Conservation (phyloP, 1,140 invertebrate species). For the Orius insidiosus region DNA sequence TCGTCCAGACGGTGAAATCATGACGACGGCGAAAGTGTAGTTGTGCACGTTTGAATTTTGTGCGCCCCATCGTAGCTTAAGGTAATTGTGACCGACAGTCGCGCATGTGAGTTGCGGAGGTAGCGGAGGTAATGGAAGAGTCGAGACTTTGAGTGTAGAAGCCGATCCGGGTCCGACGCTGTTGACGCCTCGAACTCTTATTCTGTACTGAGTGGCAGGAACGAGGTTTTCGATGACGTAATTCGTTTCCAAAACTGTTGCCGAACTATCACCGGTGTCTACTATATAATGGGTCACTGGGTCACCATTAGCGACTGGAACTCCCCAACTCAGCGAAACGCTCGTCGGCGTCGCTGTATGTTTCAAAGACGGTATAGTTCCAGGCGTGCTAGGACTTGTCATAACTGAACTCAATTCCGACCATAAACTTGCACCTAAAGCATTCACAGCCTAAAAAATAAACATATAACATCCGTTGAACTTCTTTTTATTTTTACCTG, state of each 20-base stretch:
- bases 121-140: slow-evolving; percentile 53
- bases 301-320: slow-evolving; percentile 49
- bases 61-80: slow-evolving; percentile 69
- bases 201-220: slow-evolving; percentile 40
- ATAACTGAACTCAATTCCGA: slow-evolving; percentile 37
- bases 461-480: too few species aligned
- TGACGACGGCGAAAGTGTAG: slow-evolving; percentile 34
- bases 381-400: slow-evolving; percentile 56
- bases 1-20: slow-evolving; percentile 20
- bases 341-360: slow-evolving; percentile 31
- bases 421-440: slow-evolving; percentile 51
- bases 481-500: slow-evolving; percentile 30
- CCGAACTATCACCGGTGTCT: slow-evolving; percentile 43
- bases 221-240: slow-evolving; percentile 29
- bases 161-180: slow-evolving; percentile 61
- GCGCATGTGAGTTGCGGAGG: slow-evolving; percentile 57
- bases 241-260: slow-evolving; percentile 33
- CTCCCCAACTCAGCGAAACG: slow-evolving; percentile 50
- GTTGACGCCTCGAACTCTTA: slow-evolving; percentile 65
- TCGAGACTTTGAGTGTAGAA: slow-evolving; percentile 49
- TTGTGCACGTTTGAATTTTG: slow-evolving; percentile 33
- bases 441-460: slow-evolving; percentile 46
- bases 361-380: slow-evolving; percentile 34
- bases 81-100: slow-evolving; percentile 51
- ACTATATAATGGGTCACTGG: slow-evolving; percentile 58